Percentiles rank a stretch among this genome's conserved stretches.
Conservation (phyloP, 2,888 invertebrate genomes). For the Rhingia campestris region DNA sequence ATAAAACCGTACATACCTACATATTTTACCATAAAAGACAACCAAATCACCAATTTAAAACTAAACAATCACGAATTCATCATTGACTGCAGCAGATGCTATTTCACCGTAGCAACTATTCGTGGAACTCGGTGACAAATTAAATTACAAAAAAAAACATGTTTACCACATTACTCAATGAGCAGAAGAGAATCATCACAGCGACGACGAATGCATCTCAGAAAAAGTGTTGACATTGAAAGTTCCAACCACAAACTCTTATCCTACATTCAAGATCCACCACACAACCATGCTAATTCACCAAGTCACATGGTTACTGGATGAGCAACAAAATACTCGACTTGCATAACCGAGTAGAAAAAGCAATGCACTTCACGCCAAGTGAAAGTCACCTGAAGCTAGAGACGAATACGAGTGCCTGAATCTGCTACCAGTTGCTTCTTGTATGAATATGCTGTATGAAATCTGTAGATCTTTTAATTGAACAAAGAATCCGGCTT, state of each 20-base stretch:
- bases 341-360: constrained; percentile 21
- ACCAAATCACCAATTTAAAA: background rate
- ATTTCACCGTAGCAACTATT: constrained; percentile 1
- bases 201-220: background rate
- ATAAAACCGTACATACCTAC: background rate
- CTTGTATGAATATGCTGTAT: constrained; percentile 2
- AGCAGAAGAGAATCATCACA: background rate
- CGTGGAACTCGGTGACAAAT: constrained; percentile 13
- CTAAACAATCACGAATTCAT: constrained; percentile 16
- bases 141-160: constrained; percentile 8
- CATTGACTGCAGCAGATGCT: constrained; percentile 8
- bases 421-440: constrained; percentile 6
- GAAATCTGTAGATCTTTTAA: constrained; percentile 18
- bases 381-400: constrained; percentile 29
- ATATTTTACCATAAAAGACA: background rate
- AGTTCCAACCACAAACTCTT: background rate
- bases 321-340: constrained; percentile 2
- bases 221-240: constrained; percentile 30
- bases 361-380: constrained; percentile 1
- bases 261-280: background rate
- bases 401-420: background rate
- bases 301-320: constrained; percentile 21
- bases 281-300: background rate
- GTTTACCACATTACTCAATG: background rate
- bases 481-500: constrained; percentile 11